Conservation (phyloP, 2,888 invertebrate species). For the Teleogryllus oceanicus region DNA sequence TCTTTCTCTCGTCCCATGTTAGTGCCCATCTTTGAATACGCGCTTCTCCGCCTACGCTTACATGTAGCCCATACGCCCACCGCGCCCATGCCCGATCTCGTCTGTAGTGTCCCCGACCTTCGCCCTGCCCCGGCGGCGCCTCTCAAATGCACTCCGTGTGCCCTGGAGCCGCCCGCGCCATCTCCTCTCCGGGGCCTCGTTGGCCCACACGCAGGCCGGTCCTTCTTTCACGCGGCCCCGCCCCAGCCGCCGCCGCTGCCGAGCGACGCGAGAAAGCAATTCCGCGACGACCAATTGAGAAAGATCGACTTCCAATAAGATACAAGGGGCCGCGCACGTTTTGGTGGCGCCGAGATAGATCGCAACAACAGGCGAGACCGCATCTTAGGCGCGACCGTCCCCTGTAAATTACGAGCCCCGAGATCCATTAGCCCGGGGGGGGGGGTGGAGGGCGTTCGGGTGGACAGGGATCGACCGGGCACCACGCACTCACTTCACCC, state of each 20-base stretch:
- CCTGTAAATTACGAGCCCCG: neutral
- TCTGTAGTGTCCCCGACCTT: no score
- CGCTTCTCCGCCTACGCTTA: no score
- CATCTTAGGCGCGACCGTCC: neutral
- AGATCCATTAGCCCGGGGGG: neutral
- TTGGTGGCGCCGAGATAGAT: neutral
- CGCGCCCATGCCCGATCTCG: no score
- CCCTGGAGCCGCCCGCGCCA: no score
- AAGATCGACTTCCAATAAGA: slow-evolving; percentile 18
- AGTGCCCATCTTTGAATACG: no score
- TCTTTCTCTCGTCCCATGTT: no score
- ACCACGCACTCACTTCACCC: neutral
- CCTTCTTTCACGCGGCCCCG: neutral
- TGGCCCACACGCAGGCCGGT: no score
- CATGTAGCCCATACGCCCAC: no score
- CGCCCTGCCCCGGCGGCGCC: no score
- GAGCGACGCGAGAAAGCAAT: neutral
- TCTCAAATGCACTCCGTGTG: no score
- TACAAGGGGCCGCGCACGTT: neutral
- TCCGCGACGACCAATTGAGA: neutral
- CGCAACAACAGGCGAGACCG: neutral
- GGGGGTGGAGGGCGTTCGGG: neutral
- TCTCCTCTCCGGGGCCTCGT: no score
- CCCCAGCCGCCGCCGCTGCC: neutral
- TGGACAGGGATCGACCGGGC: neutral